These are phyloP conservation scores for Aricia agestis DNA, from an alignment of 1,140 invertebrate genomes.

Conservation along the genomic window DNA sequence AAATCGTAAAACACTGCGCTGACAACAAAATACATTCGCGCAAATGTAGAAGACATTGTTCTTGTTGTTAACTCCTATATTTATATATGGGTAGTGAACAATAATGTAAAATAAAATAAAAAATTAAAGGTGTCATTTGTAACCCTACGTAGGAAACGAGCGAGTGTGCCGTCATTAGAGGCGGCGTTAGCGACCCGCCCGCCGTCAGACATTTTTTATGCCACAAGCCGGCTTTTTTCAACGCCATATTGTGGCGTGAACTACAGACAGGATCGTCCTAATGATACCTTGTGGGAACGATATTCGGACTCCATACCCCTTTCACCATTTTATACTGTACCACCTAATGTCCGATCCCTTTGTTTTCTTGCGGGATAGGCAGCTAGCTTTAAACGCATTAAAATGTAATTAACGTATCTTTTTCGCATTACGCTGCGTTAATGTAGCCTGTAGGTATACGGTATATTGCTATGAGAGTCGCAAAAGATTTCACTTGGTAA, in stretches of 20 bases:
- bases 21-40: too few species aligned
- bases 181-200: slow-evolving; percentile 62
- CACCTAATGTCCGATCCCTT: slow-evolving; percentile 2
- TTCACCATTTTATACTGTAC: slow-evolving; percentile 6
- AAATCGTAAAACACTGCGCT: too few species aligned
- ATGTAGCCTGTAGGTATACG: too few species aligned
- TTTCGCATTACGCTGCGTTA: not conserved
- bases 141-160: slow-evolving; percentile 45
- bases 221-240: slow-evolving; percentile 52
- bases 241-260: slow-evolving; percentile 47
- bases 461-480: too few species aligned
- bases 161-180: slow-evolving; percentile 63
- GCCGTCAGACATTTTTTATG: slow-evolving; percentile 71
- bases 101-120: too few species aligned
- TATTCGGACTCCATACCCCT: slow-evolving; percentile 18
- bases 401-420: not conserved
- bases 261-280: slow-evolving; percentile 37
- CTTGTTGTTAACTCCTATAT: too few species aligned
- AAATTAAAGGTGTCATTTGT: slow-evolving; percentile 30
- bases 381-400: not conserved
- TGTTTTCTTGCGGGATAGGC: not conserved
- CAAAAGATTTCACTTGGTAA: too few species aligned
- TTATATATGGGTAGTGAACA: too few species aligned
- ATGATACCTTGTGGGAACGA: slow-evolving; percentile 33
- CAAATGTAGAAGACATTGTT: too few species aligned